Conservation (phyloP, 2,797 vertebrate species). For the Synaphobranchus kaupii region DNA sequence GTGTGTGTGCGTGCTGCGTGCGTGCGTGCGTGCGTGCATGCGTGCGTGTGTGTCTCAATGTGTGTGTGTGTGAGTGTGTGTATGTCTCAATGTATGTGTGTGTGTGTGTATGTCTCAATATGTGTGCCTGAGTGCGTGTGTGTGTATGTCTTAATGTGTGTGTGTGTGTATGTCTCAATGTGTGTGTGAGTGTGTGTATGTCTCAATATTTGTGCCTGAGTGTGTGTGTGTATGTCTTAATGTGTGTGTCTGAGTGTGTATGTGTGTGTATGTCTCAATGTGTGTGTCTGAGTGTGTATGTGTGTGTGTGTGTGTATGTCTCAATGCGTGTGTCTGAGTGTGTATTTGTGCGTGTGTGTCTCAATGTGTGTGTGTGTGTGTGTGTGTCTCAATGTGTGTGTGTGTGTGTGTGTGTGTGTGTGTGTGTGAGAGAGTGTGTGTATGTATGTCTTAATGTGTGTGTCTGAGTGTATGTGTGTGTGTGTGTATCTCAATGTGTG, state of each 20-base stretch:
- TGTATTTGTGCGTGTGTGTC: neutral
- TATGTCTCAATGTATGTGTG: constrained; percentile 12
- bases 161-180: constrained; percentile 53
- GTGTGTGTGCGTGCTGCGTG: constrained; percentile 28
- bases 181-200: no score
- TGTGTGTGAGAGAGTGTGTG: no score
- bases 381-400: constrained; percentile 35
- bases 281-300: no score
- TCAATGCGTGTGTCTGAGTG: no score
- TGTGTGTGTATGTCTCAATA: constrained; percentile 22
- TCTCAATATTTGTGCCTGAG: no score
- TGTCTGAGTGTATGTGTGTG: constrained; percentile 7
- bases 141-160: constrained; percentile 34
- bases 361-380: constrained; percentile 26
- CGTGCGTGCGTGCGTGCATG: constrained; percentile 24
- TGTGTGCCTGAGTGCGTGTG: constrained; percentile 40
- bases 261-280: no score
- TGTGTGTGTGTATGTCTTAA: no score
- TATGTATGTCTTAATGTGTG: no score
- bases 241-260: no score
- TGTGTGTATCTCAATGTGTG: constrained; percentile 27
- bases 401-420: constrained; percentile 9
- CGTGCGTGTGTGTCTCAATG: constrained; percentile 26
- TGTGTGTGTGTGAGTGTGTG: constrained; percentile 38
- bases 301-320: constrained; percentile 34